Percentiles rank a stretch among this genome's conserved stretches.
Evolutionary conservation across 1,140 invertebrate genomes (phyloP).

Genomic region (Diorhabda carinulata): DNA sequence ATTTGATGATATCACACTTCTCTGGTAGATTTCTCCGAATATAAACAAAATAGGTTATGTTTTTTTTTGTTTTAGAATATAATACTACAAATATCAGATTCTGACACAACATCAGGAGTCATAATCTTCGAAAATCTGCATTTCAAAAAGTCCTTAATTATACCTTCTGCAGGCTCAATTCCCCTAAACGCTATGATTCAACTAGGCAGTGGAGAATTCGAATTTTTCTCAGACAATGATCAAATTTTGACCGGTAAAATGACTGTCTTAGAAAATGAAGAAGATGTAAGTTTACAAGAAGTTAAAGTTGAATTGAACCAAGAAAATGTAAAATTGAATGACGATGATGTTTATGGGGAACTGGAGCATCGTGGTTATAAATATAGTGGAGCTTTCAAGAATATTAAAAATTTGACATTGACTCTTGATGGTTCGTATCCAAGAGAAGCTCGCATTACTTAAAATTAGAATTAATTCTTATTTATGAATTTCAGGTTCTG

Average conservation of each 20-base stretch:
- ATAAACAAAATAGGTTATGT: neutral
- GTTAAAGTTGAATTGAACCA: constrained; percentile 47
- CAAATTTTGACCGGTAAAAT: constrained; percentile 75
- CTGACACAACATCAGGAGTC: neutral
- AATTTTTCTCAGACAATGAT: constrained; percentile 67
- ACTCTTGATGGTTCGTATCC: constrained; percentile 32
- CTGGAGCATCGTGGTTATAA: constrained; percentile 86
- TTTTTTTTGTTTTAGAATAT: constrained; percentile 11
- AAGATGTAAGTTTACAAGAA: constrained; percentile 46
- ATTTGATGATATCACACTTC: too few species aligned
- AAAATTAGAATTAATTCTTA: neutral
- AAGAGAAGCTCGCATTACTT: neutral
- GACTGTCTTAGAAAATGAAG: constrained; percentile 49
- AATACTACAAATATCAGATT: constrained; percentile 26
- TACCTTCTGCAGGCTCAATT: constrained; percentile 67
- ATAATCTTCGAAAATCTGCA: constrained; percentile 85
- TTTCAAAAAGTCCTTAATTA: constrained; percentile 77
- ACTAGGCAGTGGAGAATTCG: constrained; percentile 78
- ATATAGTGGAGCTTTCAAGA: constrained; percentile 54
- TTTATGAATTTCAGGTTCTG: constrained; percentile 25
- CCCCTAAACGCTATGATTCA: constrained; percentile 82
- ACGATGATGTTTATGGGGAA: constrained; percentile 89
- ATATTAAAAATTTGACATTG: constrained; percentile 36
- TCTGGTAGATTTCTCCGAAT: too few species aligned
- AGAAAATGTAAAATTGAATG: constrained; percentile 50